Percentiles rank a stretch among this genome's conserved stretches.
Conservation (phyloP, 2,113 vertebrate species). For the Poeciliopsis retropinna region DNA sequence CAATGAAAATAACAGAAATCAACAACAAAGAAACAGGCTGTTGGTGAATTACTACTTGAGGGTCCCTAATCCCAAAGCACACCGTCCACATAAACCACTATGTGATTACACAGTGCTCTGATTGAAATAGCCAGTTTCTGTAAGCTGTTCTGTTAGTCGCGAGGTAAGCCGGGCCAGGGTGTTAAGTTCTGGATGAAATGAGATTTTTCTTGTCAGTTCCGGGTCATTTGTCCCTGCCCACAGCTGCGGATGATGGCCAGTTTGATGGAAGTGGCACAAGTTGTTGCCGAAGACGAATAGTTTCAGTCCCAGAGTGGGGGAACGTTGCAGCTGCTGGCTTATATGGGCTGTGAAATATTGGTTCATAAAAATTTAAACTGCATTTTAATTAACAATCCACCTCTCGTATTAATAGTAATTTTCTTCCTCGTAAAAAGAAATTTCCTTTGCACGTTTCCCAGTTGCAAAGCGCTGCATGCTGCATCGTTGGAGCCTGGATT, state of each 20-base stretch:
- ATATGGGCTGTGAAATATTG: conserved; percentile 56
- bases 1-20: background rate
- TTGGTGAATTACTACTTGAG: conserved; percentile 16
- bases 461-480: background rate
- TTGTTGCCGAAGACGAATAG: conserved; percentile 35
- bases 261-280: conserved; percentile 47
- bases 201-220: conserved; percentile 49
- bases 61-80: background rate
- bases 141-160: conserved; percentile 7
- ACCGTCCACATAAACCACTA: conserved; percentile 26
- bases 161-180: conserved; percentile 18
- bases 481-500: background rate
- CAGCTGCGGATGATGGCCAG: conserved; percentile 40
- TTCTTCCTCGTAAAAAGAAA: conserved; percentile 49
- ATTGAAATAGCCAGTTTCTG: conserved; percentile 19
- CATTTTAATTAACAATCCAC: conserved; percentile 52
- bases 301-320: conserved; percentile 4
- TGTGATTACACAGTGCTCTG: conserved; percentile 4
- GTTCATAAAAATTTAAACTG: conserved; percentile 52
- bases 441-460: conserved; percentile 9
- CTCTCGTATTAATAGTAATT: conserved; percentile 51
- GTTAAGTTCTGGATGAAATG: conserved; percentile 50
- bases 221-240: conserved; percentile 48
- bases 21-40: conserved; percentile 1
- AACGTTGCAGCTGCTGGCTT: conserved; percentile 19